These are phyloP conservation scores for Chloroceryle amazona DNA, from an alignment of 2,797 vertebrate species.

Conservation along the genomic window DNA sequence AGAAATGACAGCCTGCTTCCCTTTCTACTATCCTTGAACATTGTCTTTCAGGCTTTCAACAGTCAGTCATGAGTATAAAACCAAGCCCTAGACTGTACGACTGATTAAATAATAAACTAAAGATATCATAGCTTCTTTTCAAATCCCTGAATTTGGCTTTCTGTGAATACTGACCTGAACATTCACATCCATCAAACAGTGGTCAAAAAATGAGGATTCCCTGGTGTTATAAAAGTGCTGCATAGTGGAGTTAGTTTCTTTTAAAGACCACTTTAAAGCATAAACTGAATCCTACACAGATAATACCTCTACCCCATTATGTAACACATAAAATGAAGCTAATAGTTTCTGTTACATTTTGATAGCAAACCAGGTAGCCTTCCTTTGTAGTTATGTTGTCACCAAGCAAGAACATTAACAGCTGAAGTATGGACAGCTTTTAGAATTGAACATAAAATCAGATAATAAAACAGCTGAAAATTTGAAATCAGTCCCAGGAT, in stretches of 20 bases:
- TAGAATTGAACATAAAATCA: neutral
- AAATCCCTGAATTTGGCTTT: slow-evolving; percentile 47
- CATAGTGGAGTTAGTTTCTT: slow-evolving; percentile 24
- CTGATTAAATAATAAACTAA: slow-evolving; percentile 57
- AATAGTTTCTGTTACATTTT: neutral
- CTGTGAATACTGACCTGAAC: slow-evolving; percentile 44
- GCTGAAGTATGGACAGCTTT: neutral
- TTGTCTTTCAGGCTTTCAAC: slow-evolving; percentile 39
- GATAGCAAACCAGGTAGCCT: neutral
- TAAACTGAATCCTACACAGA: slow-evolving; percentile 1
- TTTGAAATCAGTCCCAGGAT: neutral
- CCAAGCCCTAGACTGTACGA: neutral
- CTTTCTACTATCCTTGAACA: neutral
- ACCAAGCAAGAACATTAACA: neutral
- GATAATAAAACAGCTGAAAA: neutral
- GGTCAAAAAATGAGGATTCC: slow-evolving; percentile 45
- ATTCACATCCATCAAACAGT: neutral
- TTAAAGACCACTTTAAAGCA: slow-evolving; percentile 44
- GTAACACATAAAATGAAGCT: neutral
- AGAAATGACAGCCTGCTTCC: slow-evolving; percentile 18
- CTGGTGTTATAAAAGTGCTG: slow-evolving; percentile 11
- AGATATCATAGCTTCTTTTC: slow-evolving; percentile 40
- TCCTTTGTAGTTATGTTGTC: neutral
- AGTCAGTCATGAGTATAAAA: slow-evolving; percentile 39
- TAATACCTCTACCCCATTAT: slow-evolving; percentile 5